phyloP scores from a whole-genome alignment of 2,797 vertebrate species.

The Holocentrus rufus region DNA sequence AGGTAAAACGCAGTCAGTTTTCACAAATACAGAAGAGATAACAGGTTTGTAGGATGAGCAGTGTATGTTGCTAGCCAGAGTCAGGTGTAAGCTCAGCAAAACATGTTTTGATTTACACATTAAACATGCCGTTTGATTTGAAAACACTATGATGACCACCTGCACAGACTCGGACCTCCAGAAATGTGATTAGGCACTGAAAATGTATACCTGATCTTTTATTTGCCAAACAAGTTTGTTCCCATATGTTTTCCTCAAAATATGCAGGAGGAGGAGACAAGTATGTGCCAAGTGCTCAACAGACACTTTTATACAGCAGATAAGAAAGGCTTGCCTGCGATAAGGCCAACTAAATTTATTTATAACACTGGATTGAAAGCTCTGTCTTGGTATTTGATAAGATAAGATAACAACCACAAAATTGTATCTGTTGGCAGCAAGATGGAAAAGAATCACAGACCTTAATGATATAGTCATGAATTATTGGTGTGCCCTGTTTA shows the following conservation, averaged over 20 bases:
- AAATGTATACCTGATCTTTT: conserved; percentile 17
- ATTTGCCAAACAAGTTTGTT: conserved; percentile 29
- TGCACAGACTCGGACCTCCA: not conserved
- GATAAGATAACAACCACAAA: conserved; percentile 8
- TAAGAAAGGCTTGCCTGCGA: not conserved
- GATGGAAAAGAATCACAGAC: conserved; percentile 14
- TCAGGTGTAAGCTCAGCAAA: not conserved
- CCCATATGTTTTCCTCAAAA: conserved; percentile 4
- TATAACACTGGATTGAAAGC: not conserved
- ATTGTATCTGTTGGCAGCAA: conserved; percentile 31
- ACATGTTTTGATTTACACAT: not conserved
- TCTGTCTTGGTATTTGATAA: conserved; percentile 17
- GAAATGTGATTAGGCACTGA: not conserved
- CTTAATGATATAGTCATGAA: conserved; percentile 35
- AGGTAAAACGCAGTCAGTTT: not conserved
- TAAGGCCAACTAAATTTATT: not conserved
- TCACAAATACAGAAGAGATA: conserved; percentile 1
- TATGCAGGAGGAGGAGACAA: not conserved
- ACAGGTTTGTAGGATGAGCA: not conserved
- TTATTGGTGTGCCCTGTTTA: conserved; percentile 33
- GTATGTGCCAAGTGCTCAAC: not conserved
- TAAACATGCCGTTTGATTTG: not conserved
- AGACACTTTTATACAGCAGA: not conserved
- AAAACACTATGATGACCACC: not conserved
- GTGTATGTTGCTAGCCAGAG: no score